Conservation (phyloP, 2,797 vertebrate genomes). For the Zenarchopterus dispar region DNA sequence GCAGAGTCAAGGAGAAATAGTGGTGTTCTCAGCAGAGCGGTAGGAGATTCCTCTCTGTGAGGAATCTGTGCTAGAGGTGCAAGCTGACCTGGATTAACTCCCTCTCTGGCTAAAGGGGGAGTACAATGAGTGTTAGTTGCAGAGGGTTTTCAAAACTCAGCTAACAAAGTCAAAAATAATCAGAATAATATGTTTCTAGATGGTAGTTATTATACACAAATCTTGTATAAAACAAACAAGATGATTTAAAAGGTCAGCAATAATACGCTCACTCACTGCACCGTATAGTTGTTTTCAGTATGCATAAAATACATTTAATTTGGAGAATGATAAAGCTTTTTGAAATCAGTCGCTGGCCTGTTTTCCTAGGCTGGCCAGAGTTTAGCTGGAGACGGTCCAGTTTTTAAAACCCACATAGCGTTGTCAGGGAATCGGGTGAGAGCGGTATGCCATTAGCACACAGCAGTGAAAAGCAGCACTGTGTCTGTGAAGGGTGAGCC, state of each 20-base stretch:
- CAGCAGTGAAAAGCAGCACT: no score
- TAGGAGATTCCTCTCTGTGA: slow-evolving; percentile 46
- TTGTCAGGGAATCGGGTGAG: no score
- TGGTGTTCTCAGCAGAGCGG: slow-evolving; percentile 17
- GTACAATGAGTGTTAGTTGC: slow-evolving; percentile 15
- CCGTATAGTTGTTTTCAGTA: not conserved
- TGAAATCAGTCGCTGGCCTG: no score
- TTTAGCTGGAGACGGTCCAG: not conserved
- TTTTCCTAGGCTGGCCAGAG: not conserved
- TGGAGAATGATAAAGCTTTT: not conserved
- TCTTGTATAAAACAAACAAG: not conserved
- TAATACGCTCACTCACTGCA: not conserved
- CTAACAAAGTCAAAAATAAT: not conserved
- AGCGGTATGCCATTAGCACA: no score
- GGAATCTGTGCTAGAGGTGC: slow-evolving; percentile 63
- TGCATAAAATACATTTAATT: not conserved
- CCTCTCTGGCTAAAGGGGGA: slow-evolving; percentile 31
- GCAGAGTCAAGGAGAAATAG: slow-evolving; percentile 8
- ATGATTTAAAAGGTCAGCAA: not conserved
- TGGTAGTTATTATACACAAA: not conserved
- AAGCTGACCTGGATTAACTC: slow-evolving; percentile 61
- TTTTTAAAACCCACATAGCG: no score
- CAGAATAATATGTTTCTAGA: not conserved
- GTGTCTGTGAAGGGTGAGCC: no score
- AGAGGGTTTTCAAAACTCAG: not conserved